phyloP scores from a whole-genome alignment of 37 sponge, comb jelly and placozoan species.

The Geodia barretti region DNA sequence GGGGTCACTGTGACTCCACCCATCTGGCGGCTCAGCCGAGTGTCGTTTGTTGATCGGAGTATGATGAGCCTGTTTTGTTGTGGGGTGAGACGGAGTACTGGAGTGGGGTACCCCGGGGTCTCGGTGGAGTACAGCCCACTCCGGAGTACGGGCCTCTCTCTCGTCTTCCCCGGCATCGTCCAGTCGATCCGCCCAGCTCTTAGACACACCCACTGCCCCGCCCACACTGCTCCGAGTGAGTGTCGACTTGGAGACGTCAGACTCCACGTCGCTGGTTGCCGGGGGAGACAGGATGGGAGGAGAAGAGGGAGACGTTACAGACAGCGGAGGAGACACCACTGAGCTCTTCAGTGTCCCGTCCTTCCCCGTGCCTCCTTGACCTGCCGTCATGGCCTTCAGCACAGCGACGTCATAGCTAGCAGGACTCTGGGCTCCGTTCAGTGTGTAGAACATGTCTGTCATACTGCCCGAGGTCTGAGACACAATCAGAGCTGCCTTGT shows the following conservation, averaged over 20 bases:
- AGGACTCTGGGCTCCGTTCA: background rate
- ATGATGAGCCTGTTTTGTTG: background rate
- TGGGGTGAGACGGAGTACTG: background rate
- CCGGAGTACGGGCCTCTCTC: background rate
- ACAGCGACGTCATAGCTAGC: slow-evolving; percentile 21
- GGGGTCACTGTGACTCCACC: background rate
- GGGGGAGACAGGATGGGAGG: background rate
- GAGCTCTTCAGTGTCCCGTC: background rate
- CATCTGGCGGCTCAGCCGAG: background rate
- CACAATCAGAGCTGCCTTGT: background rate
- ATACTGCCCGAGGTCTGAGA: too few relatives aligned
- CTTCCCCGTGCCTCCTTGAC: background rate
- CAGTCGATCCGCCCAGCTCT: background rate
- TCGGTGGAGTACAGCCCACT: slow-evolving; percentile 9
- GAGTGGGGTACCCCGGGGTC: background rate
- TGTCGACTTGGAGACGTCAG: background rate
- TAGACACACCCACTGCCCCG: background rate
- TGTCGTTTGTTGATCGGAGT: background rate
- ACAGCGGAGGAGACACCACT: background rate
- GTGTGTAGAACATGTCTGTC: background rate
- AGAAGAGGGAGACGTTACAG: background rate
- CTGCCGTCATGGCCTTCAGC: background rate
- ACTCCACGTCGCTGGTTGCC: background rate
- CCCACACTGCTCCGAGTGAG: background rate
- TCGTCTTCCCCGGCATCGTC: background rate